A percentile compares a stretch with the other conserved stretches of the same genome.
Conservation (phyloP, 2,797 vertebrate genomes). For the Tragopan temminckii region DNA sequence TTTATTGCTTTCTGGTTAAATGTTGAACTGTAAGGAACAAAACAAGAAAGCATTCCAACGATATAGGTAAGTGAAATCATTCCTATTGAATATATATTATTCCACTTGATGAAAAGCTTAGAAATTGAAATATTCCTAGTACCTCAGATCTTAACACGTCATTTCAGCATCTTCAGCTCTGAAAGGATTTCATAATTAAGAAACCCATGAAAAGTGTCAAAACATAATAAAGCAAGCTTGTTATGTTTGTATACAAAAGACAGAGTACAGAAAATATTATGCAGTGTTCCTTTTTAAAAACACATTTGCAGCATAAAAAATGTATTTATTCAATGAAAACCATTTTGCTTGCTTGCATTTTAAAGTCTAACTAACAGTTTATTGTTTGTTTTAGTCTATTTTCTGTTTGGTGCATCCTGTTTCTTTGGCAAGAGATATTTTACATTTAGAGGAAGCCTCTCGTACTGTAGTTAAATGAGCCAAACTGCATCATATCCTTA, state of each 20-base stretch:
- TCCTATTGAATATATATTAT: neutral
- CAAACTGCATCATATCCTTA: conserved; percentile 72
- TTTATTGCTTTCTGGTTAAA: conserved; percentile 70
- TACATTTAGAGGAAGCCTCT: conserved; percentile 74
- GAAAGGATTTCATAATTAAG: conserved; percentile 71
- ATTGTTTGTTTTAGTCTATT: conserved; percentile 75
- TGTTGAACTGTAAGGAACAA: conserved; percentile 11
- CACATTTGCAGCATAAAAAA: conserved; percentile 26
- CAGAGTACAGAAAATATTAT: neutral
- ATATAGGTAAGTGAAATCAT: neutral
- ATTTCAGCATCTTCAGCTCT: conserved; percentile 24
- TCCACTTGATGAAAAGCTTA: neutral
- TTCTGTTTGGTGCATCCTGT: conserved; percentile 59
- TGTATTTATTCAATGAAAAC: conserved; percentile 14
- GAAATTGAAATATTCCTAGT: neutral
- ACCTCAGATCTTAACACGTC: neutral
- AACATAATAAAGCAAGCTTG: conserved; percentile 46
- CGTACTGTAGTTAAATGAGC: conserved; percentile 73
- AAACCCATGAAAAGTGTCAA: conserved; percentile 59
- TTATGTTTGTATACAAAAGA: conserved; percentile 61
- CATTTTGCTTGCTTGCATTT: conserved; percentile 49
- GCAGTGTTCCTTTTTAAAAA: neutral
- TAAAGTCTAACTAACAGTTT: conserved; percentile 62
- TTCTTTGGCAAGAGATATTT: conserved; percentile 75
- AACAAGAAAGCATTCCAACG: neutral